A percentile compares a stretch with the other conserved stretches of the same genome.
phyloP scores from a whole-genome alignment of 2,888 invertebrate genomes.

The Neoitamus cyanurus region DNA sequence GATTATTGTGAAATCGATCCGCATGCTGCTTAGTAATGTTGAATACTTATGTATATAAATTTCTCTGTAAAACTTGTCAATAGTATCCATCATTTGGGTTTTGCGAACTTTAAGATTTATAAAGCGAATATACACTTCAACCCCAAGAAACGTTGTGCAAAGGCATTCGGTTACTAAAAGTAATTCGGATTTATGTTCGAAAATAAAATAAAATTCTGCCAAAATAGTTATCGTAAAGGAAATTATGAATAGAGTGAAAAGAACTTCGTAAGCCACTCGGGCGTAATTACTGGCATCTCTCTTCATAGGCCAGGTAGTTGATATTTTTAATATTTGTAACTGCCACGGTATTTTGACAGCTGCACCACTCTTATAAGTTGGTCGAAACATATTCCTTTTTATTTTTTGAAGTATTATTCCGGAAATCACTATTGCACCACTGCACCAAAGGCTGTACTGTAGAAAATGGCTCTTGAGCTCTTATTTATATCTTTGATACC shows the following conservation, averaged over 20 bases:
- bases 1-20: neutral
- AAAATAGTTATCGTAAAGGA: neutral
- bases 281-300: neutral
- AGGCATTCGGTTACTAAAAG: constrained; percentile 38
- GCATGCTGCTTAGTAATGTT: neutral
- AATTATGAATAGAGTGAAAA: neutral
- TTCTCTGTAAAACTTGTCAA: constrained; percentile 35
- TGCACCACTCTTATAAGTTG: neutral
- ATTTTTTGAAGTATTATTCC: neutral
- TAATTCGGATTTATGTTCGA: constrained; percentile 13
- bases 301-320: neutral
- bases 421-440: neutral
- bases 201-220: neutral
- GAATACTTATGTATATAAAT: constrained; percentile 2
- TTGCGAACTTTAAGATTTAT: constrained; percentile 33
- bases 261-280: neutral
- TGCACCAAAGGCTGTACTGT: neutral
- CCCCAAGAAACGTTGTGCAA: constrained; percentile 46
- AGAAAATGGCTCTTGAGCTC: neutral
- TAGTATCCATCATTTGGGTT: neutral
- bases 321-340: neutral
- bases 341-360: neutral
- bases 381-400: neutral
- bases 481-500: neutral
- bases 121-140: constrained; percentile 34